Evolutionary conservation across 1,140 invertebrate species (phyloP).

Genomic region (Aphidius ervi): DNA sequence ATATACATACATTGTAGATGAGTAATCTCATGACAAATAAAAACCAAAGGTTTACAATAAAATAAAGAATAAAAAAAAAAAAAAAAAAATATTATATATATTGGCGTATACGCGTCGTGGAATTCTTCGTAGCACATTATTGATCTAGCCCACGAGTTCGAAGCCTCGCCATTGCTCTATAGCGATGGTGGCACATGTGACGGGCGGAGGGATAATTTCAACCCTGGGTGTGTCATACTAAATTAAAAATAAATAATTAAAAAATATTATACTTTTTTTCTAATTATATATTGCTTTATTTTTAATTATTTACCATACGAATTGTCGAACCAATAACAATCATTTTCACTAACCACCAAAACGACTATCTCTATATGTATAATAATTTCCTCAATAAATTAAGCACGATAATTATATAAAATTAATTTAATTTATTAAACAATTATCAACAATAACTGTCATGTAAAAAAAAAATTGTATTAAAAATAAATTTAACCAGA

Average conservation of each 20-base stretch:
- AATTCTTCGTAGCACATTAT: slow-evolving; percentile 42
- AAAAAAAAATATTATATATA: slow-evolving; percentile 5
- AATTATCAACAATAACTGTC: too few relatives aligned
- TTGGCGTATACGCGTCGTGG: slow-evolving; percentile 28
- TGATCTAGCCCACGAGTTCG: slow-evolving; percentile 44
- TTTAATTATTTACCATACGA: neutral
- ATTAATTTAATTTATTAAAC: neutral
- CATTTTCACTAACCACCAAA: too few relatives aligned
- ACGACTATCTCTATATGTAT: too few relatives aligned
- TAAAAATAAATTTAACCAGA: too few relatives aligned
- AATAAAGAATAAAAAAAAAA: neutral
- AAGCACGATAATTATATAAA: neutral
- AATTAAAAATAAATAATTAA: neutral
- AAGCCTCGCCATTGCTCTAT: slow-evolving; percentile 40
- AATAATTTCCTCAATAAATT: neutral
- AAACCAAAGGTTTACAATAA: too few relatives aligned
- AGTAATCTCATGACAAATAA: too few relatives aligned
- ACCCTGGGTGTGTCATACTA: slow-evolving; percentile 30
- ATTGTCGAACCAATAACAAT: too few relatives aligned
- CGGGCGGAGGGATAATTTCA: slow-evolving; percentile 4
- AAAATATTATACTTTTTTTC: neutral
- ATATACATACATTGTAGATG: too few relatives aligned
- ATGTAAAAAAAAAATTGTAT: too few relatives aligned
- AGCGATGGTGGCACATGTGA: slow-evolving; percentile 33
- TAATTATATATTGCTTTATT: slow-evolving; percentile 18